These are phyloP conservation scores for Helicolenus hilgendorfi DNA, from an alignment of 2,797 vertebrate genomes.

Conservation along the genomic window DNA sequence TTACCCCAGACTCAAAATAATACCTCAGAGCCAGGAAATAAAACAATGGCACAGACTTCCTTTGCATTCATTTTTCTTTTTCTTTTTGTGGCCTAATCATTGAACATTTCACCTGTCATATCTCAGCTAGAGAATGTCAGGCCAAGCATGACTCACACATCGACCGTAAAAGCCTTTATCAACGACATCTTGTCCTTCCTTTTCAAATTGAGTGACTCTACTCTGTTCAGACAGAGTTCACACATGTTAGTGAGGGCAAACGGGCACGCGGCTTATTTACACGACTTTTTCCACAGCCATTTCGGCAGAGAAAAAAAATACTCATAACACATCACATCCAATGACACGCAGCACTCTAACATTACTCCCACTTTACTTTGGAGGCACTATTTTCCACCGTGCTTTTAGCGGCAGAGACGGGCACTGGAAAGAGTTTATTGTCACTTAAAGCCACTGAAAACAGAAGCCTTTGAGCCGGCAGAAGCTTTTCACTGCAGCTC, in stretches of 20 bases:
- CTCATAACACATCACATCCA: constrained; percentile 55
- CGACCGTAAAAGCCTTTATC: constrained; percentile 16
- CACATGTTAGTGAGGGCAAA: constrained; percentile 21
- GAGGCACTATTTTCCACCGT: constrained; percentile 67
- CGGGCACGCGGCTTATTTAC: constrained; percentile 33
- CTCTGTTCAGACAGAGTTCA: constrained; percentile 28
- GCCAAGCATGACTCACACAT: neutral
- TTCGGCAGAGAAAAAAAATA: constrained; percentile 22
- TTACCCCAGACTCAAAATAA: neutral
- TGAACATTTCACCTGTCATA: neutral
- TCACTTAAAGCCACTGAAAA: constrained; percentile 95
- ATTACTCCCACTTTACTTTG: constrained; percentile 63
- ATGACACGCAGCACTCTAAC: constrained; percentile 51
- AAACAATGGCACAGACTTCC: constrained; percentile 58
- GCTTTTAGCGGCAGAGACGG: constrained; percentile 72
- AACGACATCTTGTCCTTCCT: constrained; percentile 10
- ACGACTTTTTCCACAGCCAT: constrained; percentile 30
- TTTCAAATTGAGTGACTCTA: neutral
- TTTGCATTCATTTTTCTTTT: constrained; percentile 24
- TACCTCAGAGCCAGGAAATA: constrained; percentile 31
- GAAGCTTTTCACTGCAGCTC: constrained; percentile 92
- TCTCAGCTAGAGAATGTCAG: neutral
- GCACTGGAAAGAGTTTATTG: constrained; percentile 88
- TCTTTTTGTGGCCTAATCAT: neutral
- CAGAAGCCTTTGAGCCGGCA: constrained; percentile 92